Base-by-base conservation (phyloP, 2,113 vertebrate genomes). In the Limnothrissa miodon region DNA sequence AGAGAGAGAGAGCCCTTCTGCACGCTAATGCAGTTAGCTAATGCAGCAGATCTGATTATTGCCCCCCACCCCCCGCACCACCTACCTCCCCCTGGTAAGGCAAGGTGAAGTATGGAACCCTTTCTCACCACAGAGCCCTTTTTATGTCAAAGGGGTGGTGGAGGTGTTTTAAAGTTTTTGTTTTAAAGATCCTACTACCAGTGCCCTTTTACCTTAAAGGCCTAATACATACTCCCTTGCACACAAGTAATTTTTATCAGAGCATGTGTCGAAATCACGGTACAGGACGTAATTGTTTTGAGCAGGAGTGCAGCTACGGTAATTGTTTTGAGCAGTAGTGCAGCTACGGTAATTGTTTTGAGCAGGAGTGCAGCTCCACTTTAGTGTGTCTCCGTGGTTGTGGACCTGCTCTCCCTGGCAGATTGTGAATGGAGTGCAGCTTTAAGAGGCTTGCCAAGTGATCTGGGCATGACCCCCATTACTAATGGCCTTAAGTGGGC, bases 41-140 rank as follows among this genome's bases (percentile, higher is more conserved):
- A 91, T 87, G 90, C 83, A 29, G 10, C 56, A 86, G 87, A 91
- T 93, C 82, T 88, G 83, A 87, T 92, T 90, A 91, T 83, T 78
- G 6, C 29, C 66, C 66, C 33, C 36, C 5, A 81, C 66, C 66
- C 33, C 36, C 5, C 80, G 81, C 82, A 86, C 87, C 80, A 74
- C 39, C 87, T 42, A 8, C 83, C 82, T 84, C 39, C n/a, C 6
- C 51, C 25, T 36, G 33, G 33, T 10, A 15, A 15, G 66, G 66
- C 13, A 9, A 62, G 25, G 25, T 29, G n/a, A n/a, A n/a, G n/a
- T n/a, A n/a, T n/a, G n/a, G n/a, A n/a, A 3, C 66, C 66, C 66
- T 36, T 39, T 33, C 33, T 74, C 33, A 74, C 33, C 29, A 29
- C 11, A 29, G n/a, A 8, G 25, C 9, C 25, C 25, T 62, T 10